Evolutionary conservation across 2,888 invertebrate species (phyloP).

Genomic region (Tetropium fuscum): DNA sequence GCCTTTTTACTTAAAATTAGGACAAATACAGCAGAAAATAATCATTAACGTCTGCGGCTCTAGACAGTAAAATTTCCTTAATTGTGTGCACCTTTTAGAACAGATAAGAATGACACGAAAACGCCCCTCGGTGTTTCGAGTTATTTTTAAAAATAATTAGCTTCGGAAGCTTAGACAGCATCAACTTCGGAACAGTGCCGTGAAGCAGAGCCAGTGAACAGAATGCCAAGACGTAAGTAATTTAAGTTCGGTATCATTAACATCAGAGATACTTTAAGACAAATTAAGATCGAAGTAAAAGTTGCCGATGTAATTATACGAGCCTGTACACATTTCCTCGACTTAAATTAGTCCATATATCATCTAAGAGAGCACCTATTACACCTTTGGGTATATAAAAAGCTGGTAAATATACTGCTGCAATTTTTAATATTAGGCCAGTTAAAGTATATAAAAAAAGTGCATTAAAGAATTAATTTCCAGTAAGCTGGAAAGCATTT

Average conservation of each 20-base stretch:
- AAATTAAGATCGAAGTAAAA: conserved; percentile 53
- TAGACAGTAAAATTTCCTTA: conserved; percentile 38
- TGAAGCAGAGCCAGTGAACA: conserved; percentile 6
- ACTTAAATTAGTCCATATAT: conserved; percentile 39
- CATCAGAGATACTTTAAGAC: conserved; percentile 46
- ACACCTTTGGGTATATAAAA: conserved; percentile 7
- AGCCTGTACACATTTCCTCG: conserved; percentile 33
- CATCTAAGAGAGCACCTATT: conserved; percentile 30
- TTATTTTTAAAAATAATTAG: conserved; percentile 61
- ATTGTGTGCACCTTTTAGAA: conserved; percentile 47
- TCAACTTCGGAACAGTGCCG: conserved; percentile 33
- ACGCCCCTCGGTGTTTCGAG: conserved; percentile 42
- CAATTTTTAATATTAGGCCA: no score
- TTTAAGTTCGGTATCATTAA: conserved; percentile 45
- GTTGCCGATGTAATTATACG: conserved; percentile 46
- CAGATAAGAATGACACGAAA: conserved; percentile 42
- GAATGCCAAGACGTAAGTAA: conserved; percentile 31
- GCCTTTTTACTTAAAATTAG: conserved; percentile 28
- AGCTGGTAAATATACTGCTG: conserved; percentile 20
- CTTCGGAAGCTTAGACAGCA: conserved; percentile 56
- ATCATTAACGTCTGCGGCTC: conserved; percentile 37
- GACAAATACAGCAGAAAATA: conserved; percentile 35
- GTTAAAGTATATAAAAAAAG: no score
- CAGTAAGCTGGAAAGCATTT: no score
- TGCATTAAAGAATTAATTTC: no score